Base-by-base conservation (phyloP, 2,797 vertebrate species). In the Onychomys arenicola region DNA sequence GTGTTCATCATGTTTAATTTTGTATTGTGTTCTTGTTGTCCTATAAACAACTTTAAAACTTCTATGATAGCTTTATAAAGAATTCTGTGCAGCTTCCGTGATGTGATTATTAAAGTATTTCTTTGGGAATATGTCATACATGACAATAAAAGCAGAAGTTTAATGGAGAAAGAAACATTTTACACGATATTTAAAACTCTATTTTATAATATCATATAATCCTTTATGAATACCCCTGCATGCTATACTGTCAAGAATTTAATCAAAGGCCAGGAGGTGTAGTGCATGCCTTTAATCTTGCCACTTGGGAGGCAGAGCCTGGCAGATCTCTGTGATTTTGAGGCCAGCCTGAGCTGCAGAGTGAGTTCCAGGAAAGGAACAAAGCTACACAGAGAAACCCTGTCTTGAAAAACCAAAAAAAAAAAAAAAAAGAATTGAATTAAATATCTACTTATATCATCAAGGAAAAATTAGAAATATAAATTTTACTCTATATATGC, bases 111-210 rank as follows among this genome's bases (percentile, higher is more conserved):
- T 29, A 43, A 32, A 83, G 2, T 29, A 43, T 40, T 81, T 81
- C 29, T 57, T 37, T 14, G 12, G 5, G 37, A 81, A 81, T 27
- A n/a, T 57, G 21, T 81, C 23, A 27, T 1, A 23, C 1, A 59
- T 59, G 12, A 27, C 11, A 81, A 81, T 21, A 81, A 81, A 57
- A 13, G 11, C 34, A 57, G 57, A 23, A 14, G 2, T 81, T 82
- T 29, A 85, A 32, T 25, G 0, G 3, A 92, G 40, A 2, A 81
- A 71, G 2, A 80, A 10, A 13, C 43, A 59, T 85, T 10, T 77
- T 78, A 92, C 5, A 88, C n/a, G 55, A 55, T 19, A 46, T 29
- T 84, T 80, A 81, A 57, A 92, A 46, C 29, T 76, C 25, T 63
- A 63, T 9, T 89, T 81, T 85, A 92, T 1, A 77, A 71, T 65